Conservation (phyloP, 2,797 vertebrate genomes). For the Chrosomus eos region DNA sequence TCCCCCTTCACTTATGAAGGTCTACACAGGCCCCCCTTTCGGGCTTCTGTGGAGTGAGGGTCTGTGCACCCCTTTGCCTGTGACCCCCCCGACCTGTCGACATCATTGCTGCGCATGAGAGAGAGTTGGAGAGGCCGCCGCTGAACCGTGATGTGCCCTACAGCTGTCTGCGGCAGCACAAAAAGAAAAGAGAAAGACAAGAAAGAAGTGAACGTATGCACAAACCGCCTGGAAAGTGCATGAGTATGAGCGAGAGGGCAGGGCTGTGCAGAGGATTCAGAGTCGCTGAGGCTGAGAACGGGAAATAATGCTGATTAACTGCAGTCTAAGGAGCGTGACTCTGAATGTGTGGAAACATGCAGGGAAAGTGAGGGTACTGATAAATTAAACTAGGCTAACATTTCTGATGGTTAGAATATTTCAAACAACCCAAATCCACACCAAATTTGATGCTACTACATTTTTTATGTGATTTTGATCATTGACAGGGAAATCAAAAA, state of each 20-base stretch:
- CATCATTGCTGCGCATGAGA: conserved; percentile 52
- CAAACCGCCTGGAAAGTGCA: conserved; percentile 17
- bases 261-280: conserved; percentile 10
- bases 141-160: conserved; percentile 74
- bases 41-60: conserved; percentile 18
- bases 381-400: neutral
- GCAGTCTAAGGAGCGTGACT: conserved; percentile 3
- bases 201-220: conserved; percentile 25
- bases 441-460: neutral
- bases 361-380: neutral
- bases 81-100: conserved; percentile 45
- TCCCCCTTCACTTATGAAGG: conserved; percentile 7
- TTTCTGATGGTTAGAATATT: neutral
- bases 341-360: neutral
- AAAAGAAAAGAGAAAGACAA: conserved; percentile 61
- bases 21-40: neutral
- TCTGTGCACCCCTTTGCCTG: conserved; percentile 9
- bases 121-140: conserved; percentile 68
- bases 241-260: conserved; percentile 3
- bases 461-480: neutral
- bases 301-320: conserved; percentile 36
- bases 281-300: conserved; percentile 2
- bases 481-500: neutral
- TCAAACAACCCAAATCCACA: neutral
- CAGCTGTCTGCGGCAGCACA: conserved; percentile 72